Evolutionary conservation across 2,888 invertebrate species (phyloP).

Genomic region (Meteorus cinctellus): DNA sequence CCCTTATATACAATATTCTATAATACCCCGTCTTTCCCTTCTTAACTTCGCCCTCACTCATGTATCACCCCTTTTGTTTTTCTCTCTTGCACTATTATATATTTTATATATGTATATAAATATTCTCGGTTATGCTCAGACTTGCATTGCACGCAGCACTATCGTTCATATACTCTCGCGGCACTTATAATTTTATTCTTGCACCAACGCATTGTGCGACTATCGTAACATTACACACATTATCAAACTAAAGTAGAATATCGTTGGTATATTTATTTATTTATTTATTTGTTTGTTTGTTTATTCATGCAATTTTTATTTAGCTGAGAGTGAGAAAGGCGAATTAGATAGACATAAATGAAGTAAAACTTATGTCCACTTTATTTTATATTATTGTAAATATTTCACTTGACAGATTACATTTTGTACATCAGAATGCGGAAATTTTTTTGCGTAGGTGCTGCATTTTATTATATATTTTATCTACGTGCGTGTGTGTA

Average conservation of each 20-base stretch:
- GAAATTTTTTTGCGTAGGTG: slow-evolving; percentile 47
- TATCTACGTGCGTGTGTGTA: not conserved
- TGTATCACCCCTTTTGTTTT: slow-evolving; percentile 22
- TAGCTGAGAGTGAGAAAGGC: too few relatives aligned
- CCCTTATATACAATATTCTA: slow-evolving; percentile 16
- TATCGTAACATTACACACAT: slow-evolving; percentile 13
- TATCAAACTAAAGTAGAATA: slow-evolving; percentile 33
- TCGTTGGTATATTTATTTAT: not conserved
- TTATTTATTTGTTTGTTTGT: not conserved
- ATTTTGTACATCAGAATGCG: not conserved
- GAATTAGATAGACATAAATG: too few relatives aligned
- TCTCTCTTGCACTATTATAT: slow-evolving; percentile 15
- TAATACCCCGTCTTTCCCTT: not conserved
- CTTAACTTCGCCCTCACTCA: slow-evolving; percentile 2
- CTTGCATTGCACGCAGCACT: not conserved
- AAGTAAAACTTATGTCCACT: slow-evolving; percentile 45
- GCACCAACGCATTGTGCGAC: slow-evolving; percentile 42
- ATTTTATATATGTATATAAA: not conserved
- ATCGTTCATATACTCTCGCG: slow-evolving; percentile 20
- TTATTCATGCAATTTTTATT: too few relatives aligned
- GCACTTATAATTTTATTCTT: slow-evolving; percentile 55
- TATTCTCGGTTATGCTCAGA: not conserved
- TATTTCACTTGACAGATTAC: slow-evolving; percentile 20
- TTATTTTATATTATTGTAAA: not conserved
- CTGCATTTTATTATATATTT: not conserved